Evolutionary conservation across 2,888 invertebrate species (phyloP).

Genomic region (Lacanobia wlatinum): DNA sequence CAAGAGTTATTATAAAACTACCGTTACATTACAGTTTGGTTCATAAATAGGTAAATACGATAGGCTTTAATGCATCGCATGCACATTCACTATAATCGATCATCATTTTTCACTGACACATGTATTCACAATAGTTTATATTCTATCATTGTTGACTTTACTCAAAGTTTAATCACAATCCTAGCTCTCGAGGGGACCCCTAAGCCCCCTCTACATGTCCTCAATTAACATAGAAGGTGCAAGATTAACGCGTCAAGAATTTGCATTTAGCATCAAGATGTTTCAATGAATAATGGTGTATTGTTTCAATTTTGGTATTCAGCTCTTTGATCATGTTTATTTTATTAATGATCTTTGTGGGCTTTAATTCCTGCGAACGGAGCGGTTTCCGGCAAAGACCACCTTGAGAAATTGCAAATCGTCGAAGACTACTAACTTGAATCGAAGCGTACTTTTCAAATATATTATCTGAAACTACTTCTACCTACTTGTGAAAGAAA

Average conservation of each 20-base stretch:
- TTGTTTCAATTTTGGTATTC: conserved; percentile 45
- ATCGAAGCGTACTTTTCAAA: background rate
- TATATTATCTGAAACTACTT: no score
- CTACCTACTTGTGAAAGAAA: no score
- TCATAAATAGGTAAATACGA: no score
- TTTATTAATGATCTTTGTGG: conserved; percentile 9
- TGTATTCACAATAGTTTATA: conserved; percentile 45
- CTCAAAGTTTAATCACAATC: conserved; percentile 56
- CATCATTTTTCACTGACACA: conserved; percentile 40
- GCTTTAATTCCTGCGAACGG: background rate
- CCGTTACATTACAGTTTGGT: no score
- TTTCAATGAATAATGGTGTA: conserved; percentile 55
- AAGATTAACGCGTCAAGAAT: conserved; percentile 59
- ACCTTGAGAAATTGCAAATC: background rate
- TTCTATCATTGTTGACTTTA: conserved; percentile 47
- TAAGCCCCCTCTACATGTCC: conserved; percentile 48
- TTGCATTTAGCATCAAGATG: conserved; percentile 60
- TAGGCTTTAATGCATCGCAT: background rate
- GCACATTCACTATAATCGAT: conserved; percentile 9
- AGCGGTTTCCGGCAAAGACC: background rate
- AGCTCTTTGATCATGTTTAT: conserved; percentile 23
- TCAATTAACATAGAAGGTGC: conserved; percentile 64
- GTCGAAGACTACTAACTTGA: background rate
- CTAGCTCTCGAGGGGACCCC: conserved; percentile 46
- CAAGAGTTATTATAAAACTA: background rate